Conservation (phyloP, 2,888 invertebrate genomes). For the Brachynemurus nebulosus region DNA sequence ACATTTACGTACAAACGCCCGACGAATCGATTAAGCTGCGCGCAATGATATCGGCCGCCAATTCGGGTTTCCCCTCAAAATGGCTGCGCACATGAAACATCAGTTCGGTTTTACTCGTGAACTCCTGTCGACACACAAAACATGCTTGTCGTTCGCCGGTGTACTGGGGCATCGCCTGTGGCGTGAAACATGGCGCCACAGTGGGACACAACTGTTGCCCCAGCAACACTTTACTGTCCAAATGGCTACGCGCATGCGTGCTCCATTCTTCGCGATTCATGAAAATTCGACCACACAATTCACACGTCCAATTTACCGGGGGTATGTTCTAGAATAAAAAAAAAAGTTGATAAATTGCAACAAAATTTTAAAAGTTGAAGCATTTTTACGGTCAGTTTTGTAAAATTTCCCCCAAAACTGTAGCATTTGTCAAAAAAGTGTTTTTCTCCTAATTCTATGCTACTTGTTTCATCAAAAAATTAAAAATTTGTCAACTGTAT, state of each 20-base stretch:
- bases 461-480: no score
- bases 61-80: conserved; percentile 41
- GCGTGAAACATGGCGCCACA: conserved; percentile 22
- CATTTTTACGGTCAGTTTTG: no score
- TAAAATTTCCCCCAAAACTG: no score
- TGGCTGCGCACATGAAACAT: conserved; percentile 56
- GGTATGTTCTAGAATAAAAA: conserved; percentile 8
- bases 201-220: conserved; percentile 25
- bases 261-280: conserved; percentile 64
- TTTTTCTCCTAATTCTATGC: no score
- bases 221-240: conserved; percentile 34
- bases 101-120: conserved; percentile 50
- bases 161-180: conserved; percentile 13
- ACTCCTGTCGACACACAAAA: conserved; percentile 51
- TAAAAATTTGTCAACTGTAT: no score
- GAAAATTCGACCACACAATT: conserved; percentile 57
- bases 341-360: neutral
- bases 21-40: conserved; percentile 39
- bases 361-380: no score
- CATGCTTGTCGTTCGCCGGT: conserved; percentile 31
- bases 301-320: conserved; percentile 55
- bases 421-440: no score
- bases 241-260: conserved; percentile 56
- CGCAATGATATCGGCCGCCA: conserved; percentile 38
- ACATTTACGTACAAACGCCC: conserved; percentile 38